Percentiles rank a stretch among this genome's conserved stretches.
Evolutionary conservation across 2,113 vertebrate genomes (phyloP).

Genomic region (Cavia aperea): DNA sequence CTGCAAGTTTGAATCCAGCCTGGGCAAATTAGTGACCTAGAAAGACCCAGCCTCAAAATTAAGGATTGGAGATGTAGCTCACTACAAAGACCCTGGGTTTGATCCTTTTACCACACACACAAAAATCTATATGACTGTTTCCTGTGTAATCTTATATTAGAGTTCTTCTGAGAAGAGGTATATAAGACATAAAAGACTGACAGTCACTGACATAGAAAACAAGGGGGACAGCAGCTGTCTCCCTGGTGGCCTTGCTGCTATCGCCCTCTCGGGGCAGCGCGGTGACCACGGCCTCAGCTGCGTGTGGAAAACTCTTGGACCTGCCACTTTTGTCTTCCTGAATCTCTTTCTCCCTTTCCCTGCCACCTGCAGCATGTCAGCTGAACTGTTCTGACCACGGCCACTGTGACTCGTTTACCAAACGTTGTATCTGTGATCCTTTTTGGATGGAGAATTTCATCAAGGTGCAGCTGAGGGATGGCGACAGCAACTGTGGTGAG

Average conservation of each 20-base stretch:
- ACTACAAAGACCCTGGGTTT: neutral
- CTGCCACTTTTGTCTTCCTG: neutral
- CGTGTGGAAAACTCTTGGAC: neutral
- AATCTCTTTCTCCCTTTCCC: neutral
- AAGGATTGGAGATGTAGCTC: neutral
- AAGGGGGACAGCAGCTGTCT: neutral
- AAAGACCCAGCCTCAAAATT: neutral
- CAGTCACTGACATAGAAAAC: neutral
- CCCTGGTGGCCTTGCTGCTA: neutral
- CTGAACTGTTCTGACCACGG: constrained; percentile 95
- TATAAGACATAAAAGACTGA: neutral
- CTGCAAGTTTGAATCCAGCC: neutral
- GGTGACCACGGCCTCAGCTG: neutral
- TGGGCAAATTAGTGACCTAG: neutral
- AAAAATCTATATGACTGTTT: neutral
- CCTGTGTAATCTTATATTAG: neutral
- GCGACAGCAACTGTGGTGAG: constrained; percentile 96
- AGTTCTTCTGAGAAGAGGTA: neutral
- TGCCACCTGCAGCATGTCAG: constrained; percentile 86
- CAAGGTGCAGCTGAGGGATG: constrained; percentile 85
- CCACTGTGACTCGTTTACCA: constrained; percentile 92
- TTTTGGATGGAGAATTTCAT: constrained; percentile 99
- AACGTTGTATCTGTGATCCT: constrained; percentile 91
- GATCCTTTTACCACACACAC: neutral
- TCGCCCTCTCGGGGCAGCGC: neutral